Percentiles rank a stretch among this genome's conserved stretches.
phyloP scores from a whole-genome alignment of 2,888 invertebrate genomes.

The Strigamia transsilvanica region DNA sequence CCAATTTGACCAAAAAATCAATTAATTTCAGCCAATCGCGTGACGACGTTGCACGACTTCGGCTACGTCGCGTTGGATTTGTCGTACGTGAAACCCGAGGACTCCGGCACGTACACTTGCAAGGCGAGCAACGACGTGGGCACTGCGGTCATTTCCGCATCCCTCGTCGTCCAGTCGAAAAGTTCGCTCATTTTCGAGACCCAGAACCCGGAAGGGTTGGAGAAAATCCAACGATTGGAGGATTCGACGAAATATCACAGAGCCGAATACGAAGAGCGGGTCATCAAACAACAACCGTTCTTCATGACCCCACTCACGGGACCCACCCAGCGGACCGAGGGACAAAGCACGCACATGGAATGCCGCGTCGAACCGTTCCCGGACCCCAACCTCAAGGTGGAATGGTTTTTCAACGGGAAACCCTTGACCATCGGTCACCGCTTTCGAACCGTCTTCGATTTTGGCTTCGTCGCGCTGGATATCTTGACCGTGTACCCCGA shows the following conservation, averaged over 20 bases:
- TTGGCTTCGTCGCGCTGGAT: constrained; percentile 96
- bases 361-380: constrained; percentile 93
- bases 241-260: constrained; percentile 81
- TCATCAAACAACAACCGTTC: constrained; percentile 81
- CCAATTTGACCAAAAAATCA: no score
- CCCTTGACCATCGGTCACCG: constrained; percentile 87
- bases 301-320: constrained; percentile 88
- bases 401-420: constrained; percentile 93
- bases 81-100: constrained; percentile 94
- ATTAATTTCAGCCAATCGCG: constrained; percentile 69
- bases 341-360: constrained; percentile 91
- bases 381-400: constrained; percentile 85
- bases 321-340: constrained; percentile 83
- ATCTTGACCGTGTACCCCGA: constrained; percentile 92
- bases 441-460: constrained; percentile 92
- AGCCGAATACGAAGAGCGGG: constrained; percentile 75
- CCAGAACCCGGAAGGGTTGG: constrained; percentile 86
- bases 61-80: constrained; percentile 95
- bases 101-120: constrained; percentile 96
- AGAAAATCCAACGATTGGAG: constrained; percentile 86
- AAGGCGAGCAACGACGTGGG: constrained; percentile 89
- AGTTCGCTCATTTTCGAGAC: constrained; percentile 86
- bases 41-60: constrained; percentile 91
- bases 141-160: constrained; percentile 93
- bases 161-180: constrained; percentile 89